Evolutionary conservation across 2,888 invertebrate genomes (phyloP).

Genomic region (Drosophila fulvimacula): DNA sequence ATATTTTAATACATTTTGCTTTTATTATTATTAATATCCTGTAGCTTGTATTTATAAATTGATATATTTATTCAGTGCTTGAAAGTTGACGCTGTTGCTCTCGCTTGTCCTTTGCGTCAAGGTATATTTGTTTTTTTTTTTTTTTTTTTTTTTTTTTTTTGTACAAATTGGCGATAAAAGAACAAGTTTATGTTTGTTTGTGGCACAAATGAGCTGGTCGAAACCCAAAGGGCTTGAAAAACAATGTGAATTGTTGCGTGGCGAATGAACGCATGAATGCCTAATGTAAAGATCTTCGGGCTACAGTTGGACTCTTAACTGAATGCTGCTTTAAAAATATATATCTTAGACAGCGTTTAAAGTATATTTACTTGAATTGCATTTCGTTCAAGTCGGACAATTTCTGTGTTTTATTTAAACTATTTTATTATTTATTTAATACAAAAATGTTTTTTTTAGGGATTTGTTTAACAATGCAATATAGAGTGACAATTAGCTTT

Average conservation of each 20-base stretch:
- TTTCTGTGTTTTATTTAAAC: too few relatives aligned
- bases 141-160: too few relatives aligned
- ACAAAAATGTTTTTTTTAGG: too few relatives aligned
- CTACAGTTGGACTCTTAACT: background rate
- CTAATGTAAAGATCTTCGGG: background rate
- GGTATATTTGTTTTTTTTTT: constrained; percentile 9
- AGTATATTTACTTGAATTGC: too few relatives aligned
- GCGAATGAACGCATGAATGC: constrained; percentile 5
- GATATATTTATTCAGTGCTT: constrained; percentile 15
- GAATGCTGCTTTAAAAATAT: background rate
- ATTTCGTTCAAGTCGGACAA: too few relatives aligned
- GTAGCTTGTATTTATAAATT: background rate
- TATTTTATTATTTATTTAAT: too few relatives aligned
- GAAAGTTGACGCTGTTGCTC: constrained; percentile 3
- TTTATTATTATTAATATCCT: background rate
- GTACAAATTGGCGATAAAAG: constrained; percentile 1
- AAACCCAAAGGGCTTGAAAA: background rate
- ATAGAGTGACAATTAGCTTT: too few relatives aligned
- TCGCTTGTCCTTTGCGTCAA: constrained; percentile 3
- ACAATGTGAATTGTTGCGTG: constrained; percentile 1
- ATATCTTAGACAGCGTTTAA: too few relatives aligned
- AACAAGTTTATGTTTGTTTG: constrained; percentile 3
- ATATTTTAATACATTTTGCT: too few relatives aligned
- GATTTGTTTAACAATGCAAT: too few relatives aligned
- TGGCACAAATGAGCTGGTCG: constrained; percentile 16